A percentile compares a stretch with the other conserved stretches of the same genome.
These are phyloP conservation scores for Pachycephala philippinensis DNA, from an alignment of 2,113 vertebrate genomes.

Conservation along the genomic window DNA sequence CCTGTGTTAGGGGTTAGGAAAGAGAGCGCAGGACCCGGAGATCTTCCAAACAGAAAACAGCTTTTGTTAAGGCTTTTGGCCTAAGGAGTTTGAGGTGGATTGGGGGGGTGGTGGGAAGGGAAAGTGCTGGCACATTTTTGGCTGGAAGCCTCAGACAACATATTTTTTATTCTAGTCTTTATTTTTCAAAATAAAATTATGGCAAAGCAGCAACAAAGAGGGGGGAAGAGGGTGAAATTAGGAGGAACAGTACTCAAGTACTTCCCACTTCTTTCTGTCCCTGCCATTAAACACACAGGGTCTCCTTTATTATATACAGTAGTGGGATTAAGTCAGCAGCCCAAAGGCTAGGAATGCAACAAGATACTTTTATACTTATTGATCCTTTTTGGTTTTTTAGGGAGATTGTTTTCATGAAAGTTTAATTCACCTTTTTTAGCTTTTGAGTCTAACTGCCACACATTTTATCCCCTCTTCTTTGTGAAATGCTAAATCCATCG, in stretches of 20 bases:
- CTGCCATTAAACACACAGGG: neutral
- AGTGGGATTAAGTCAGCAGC: constrained; percentile 37
- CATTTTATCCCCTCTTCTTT: constrained; percentile 76
- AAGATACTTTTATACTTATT: constrained; percentile 68
- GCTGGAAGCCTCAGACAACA: constrained; percentile 59
- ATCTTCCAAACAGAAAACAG: constrained; percentile 62
- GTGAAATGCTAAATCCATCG: constrained; percentile 78
- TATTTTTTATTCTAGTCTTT: constrained; percentile 62
- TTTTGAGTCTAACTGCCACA: constrained; percentile 77
- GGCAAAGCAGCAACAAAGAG: constrained; percentile 38
- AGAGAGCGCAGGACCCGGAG: neutral
- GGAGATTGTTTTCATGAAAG: constrained; percentile 74
- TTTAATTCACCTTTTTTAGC: constrained; percentile 73
- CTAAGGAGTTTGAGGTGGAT: constrained; percentile 1
- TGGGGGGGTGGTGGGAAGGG: neutral
- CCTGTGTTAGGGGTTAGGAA: constrained; percentile 53
- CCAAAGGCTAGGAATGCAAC: constrained; percentile 56
- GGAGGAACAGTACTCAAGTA: constrained; percentile 4
- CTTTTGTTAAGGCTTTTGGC: constrained; percentile 64
- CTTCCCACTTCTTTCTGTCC: neutral
- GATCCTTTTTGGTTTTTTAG: constrained; percentile 53
- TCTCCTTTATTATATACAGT: constrained; percentile 51
- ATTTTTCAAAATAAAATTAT: constrained; percentile 66
- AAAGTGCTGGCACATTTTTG: constrained; percentile 44
- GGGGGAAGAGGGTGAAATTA: constrained; percentile 8